Conservation (phyloP, 92 coral and sea anemone genomes). For the Phenganax marumi region DNA sequence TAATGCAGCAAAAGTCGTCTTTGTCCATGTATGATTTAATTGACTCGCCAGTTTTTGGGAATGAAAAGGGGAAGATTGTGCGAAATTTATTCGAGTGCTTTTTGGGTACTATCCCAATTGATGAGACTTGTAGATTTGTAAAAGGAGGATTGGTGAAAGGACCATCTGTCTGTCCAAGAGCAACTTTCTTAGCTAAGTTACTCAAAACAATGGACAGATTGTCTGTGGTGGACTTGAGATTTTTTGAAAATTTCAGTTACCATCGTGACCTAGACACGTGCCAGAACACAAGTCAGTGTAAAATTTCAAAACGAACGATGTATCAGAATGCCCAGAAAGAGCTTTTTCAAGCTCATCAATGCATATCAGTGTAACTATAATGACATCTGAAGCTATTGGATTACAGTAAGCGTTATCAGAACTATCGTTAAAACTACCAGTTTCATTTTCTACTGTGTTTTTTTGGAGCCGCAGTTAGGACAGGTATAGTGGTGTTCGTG, state of each 20-base stretch:
- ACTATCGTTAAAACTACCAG: constrained; percentile 12
- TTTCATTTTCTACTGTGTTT: background rate
- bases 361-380: constrained; percentile 38
- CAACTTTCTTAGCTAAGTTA: constrained; percentile 53
- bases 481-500: constrained; percentile 20
- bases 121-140: constrained; percentile 50
- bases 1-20: background rate
- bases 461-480: background rate
- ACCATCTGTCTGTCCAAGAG: background rate
- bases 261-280: constrained; percentile 47
- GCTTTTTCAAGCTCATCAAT: constrained; percentile 31
- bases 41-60: too few relatives aligned
- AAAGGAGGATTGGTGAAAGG: constrained; percentile 40
- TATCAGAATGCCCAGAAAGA: constrained; percentile 36
- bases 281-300: constrained; percentile 43
- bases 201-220: constrained; percentile 43
- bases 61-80: too few relatives aligned
- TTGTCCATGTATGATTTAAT: too few relatives aligned
- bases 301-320: constrained; percentile 46
- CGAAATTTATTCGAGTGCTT: constrained; percentile 41
- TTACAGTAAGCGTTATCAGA: background rate
- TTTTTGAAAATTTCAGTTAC: constrained; percentile 42
- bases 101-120: constrained; percentile 56
- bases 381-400: background rate
- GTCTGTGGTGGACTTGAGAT: constrained; percentile 46